Conservation (phyloP, 2,797 vertebrate species). For the Yasuhikotakia modesta region DNA sequence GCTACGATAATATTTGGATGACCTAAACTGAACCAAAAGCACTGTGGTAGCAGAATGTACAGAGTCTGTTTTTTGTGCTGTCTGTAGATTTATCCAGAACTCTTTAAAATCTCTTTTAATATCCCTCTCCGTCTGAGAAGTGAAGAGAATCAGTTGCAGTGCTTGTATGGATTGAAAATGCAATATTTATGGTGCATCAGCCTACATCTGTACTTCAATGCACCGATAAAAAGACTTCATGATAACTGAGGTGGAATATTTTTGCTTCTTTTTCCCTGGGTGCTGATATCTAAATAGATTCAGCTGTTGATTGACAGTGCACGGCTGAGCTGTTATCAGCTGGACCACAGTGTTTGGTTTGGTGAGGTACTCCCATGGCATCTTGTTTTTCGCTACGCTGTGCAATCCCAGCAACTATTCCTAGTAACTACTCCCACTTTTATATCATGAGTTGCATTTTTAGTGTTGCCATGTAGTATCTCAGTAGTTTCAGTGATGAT, state of each 20-base stretch:
- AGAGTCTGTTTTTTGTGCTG: neutral
- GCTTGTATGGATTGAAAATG: slow-evolving; percentile 15
- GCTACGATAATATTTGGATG: neutral
- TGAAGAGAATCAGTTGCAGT: slow-evolving; percentile 2
- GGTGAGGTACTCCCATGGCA: slow-evolving; percentile 42
- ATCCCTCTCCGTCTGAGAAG: neutral
- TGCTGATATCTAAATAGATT: slow-evolving; percentile 49
- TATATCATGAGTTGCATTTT: neutral
- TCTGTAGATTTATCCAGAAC: slow-evolving; percentile 15
- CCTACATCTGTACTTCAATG: slow-evolving; percentile 31
- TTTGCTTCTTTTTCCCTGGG: slow-evolving; percentile 13
- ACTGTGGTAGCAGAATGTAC: neutral
- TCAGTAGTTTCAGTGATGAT: neutral
- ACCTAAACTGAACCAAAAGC: slow-evolving; percentile 26
- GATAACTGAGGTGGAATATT: slow-evolving; percentile 1
- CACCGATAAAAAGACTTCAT: slow-evolving; percentile 15
- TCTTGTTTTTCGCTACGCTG: slow-evolving; percentile 22
- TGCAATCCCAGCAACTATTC: slow-evolving; percentile 20
- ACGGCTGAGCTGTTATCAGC: slow-evolving; percentile 46
- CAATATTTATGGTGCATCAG: slow-evolving; percentile 40
- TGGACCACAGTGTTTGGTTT: slow-evolving; percentile 44
- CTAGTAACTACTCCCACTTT: too few relatives aligned
- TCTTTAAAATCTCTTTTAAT: slow-evolving; percentile 31
- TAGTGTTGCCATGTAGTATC: neutral
- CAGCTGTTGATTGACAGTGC: slow-evolving; percentile 43